phyloP scores from a whole-genome alignment of 2,888 invertebrate species.

The Penaeus monodon region DNA sequence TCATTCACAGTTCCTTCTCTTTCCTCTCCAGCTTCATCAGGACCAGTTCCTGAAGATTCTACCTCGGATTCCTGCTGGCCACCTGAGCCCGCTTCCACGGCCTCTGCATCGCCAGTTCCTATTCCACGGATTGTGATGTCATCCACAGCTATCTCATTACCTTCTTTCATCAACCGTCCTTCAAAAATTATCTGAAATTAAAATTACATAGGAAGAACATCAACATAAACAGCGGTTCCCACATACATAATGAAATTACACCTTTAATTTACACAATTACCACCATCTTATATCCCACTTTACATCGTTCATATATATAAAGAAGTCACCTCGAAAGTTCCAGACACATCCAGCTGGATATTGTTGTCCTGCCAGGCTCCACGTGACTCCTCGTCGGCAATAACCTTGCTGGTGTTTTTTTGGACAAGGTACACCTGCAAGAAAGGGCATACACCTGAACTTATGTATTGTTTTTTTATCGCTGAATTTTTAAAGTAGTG shows the following conservation, averaged over 20 bases:
- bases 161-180: constrained; percentile 27
- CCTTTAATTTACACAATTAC: no score
- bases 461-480: no score
- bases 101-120: not conserved
- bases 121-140: constrained; percentile 29
- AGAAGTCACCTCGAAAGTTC: constrained; percentile 8
- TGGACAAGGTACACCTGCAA: constrained; percentile 43
- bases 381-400: constrained; percentile 3
- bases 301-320: not conserved
- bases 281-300: no score
- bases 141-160: constrained; percentile 46
- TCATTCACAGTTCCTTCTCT: not conserved
- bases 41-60: not conserved
- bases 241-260: not conserved
- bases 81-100: not conserved
- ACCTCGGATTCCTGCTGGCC: not conserved
- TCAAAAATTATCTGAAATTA: constrained; percentile 35
- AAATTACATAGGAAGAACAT: not conserved
- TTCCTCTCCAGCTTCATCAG: not conserved
- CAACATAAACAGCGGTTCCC: not conserved
- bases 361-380: constrained; percentile 37
- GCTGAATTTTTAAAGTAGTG: no score
- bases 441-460: not conserved
- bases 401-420: not conserved
- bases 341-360: not conserved